These are phyloP conservation scores for Spinus olivaceus DNA, from an alignment of 2,797 vertebrate genomes.

Conservation along the genomic window DNA sequence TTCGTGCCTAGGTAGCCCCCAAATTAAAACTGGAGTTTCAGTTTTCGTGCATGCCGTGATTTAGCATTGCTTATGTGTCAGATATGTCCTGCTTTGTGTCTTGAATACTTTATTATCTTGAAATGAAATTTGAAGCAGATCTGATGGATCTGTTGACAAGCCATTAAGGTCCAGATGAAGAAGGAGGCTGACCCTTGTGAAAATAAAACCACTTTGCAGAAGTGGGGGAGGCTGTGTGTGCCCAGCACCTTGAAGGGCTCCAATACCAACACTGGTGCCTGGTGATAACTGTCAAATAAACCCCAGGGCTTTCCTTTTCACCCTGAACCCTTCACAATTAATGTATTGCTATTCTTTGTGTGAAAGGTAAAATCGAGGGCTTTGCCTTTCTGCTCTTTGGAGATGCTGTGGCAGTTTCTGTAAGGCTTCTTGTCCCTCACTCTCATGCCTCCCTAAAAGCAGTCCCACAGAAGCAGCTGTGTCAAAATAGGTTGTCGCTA, in stretches of 20 bases:
- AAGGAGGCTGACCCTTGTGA: neutral
- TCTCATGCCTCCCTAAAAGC: neutral
- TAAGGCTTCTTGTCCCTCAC: neutral
- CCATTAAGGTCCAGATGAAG: neutral
- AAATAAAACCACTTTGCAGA: neutral
- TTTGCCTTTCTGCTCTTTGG: neutral
- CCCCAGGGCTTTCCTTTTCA: neutral
- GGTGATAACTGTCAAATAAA: neutral
- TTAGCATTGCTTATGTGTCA: neutral
- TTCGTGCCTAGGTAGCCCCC: neutral
- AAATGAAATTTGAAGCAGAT: neutral
- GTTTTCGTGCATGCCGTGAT: rapidly evolving
- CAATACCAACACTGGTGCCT: neutral
- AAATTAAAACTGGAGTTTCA: neutral
- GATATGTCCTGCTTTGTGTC: neutral
- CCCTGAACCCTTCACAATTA: neutral
- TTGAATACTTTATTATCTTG: neutral
- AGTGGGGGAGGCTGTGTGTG: neutral
- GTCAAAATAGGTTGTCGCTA: slow-evolving; percentile 51
- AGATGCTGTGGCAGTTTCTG: neutral
- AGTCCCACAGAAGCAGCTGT: slow-evolving; percentile 22
- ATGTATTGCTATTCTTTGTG: neutral
- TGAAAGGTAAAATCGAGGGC: neutral
- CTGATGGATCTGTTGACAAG: neutral
- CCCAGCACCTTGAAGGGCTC: neutral